phyloP scores from a whole-genome alignment of 2,888 invertebrate genomes.

The Hirtodrosophila trivittata region DNA sequence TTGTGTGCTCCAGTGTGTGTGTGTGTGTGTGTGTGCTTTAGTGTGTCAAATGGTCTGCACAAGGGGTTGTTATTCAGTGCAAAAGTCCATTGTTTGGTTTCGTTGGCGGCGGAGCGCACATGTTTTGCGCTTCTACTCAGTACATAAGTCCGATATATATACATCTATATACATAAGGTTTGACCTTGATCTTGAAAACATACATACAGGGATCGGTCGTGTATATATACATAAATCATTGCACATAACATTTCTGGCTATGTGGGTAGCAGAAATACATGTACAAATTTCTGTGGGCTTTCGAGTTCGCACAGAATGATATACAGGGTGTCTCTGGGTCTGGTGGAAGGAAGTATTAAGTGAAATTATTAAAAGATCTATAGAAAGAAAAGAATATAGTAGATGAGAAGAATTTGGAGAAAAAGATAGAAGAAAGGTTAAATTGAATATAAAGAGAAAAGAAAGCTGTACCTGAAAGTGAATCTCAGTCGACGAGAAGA shows the following conservation, averaged over 20 bases:
- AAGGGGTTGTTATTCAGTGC: slow-evolving; percentile 51
- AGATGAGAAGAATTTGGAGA: too few species aligned
- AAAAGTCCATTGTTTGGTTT: slow-evolving; percentile 48
- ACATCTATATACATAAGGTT: slow-evolving; percentile 18
- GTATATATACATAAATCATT: background rate
- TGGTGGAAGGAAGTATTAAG: background rate
- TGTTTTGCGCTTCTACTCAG: slow-evolving; percentile 42
- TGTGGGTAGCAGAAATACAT: background rate
- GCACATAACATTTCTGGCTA: too few species aligned
- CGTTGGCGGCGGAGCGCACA: slow-evolving; percentile 45
- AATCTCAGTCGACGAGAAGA: too few species aligned
- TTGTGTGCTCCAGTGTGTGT: slow-evolving; percentile 2
- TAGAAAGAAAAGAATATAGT: too few species aligned
- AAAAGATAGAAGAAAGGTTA: too few species aligned
- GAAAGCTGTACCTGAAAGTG: too few species aligned
- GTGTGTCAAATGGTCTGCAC: slow-evolving; percentile 72
- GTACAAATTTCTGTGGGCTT: background rate
- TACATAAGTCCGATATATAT: slow-evolving; percentile 46
- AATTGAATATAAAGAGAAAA: too few species aligned
- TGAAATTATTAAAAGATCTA: too few species aligned
- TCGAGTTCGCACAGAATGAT: too few species aligned
- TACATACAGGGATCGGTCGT: slow-evolving; percentile 17
- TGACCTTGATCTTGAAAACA: slow-evolving; percentile 82
- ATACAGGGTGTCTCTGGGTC: slow-evolving; percentile 1
- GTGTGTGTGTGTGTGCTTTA: slow-evolving; percentile 37